These are phyloP conservation scores for Mastigias papua DNA, from an alignment of 30 jellyfish, hydroid and myxozoan species.

Conservation along the genomic window DNA sequence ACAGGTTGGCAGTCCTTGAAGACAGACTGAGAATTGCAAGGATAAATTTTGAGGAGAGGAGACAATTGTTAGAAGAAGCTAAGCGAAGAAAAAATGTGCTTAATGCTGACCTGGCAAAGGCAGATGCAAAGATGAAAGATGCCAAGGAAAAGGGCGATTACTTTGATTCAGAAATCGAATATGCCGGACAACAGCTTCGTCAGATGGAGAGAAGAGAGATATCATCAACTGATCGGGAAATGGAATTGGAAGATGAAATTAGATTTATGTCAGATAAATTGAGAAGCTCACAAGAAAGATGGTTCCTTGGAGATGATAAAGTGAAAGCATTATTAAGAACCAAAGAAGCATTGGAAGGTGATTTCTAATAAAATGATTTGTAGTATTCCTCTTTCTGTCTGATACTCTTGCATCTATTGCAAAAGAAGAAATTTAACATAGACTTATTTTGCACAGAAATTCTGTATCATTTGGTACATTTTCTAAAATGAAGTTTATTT, in stretches of 20 bases:
- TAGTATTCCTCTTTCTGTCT: no score
- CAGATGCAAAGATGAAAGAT: constrained; percentile 28
- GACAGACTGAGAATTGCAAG: constrained; percentile 69
- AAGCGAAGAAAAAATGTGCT: constrained; percentile 65
- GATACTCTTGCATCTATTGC: no score
- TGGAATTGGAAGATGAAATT: constrained; percentile 76
- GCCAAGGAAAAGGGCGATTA: constrained; percentile 75
- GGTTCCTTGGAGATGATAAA: constrained; percentile 59
- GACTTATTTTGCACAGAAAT: no score
- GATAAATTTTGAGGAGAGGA: constrained; percentile 70
- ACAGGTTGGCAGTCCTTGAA: constrained; percentile 58
- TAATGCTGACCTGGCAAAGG: constrained; percentile 65
- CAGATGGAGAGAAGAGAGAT: constrained; percentile 70
- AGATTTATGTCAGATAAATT: constrained; percentile 63
- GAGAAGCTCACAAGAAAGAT: constrained; percentile 77
- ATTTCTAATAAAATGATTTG: not conserved
- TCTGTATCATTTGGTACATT: no score
- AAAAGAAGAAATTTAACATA: no score
- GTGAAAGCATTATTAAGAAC: constrained; percentile 59
- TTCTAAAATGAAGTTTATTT: no score
- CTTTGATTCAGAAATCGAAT: constrained; percentile 76
- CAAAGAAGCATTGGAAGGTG: constrained; percentile 82
- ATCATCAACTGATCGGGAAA: constrained; percentile 73
- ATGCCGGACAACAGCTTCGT: constrained; percentile 68
- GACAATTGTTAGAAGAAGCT: constrained; percentile 85